These are phyloP conservation scores for Agrochola lota DNA, from an alignment of 2,888 invertebrate species.

Conservation along the genomic window DNA sequence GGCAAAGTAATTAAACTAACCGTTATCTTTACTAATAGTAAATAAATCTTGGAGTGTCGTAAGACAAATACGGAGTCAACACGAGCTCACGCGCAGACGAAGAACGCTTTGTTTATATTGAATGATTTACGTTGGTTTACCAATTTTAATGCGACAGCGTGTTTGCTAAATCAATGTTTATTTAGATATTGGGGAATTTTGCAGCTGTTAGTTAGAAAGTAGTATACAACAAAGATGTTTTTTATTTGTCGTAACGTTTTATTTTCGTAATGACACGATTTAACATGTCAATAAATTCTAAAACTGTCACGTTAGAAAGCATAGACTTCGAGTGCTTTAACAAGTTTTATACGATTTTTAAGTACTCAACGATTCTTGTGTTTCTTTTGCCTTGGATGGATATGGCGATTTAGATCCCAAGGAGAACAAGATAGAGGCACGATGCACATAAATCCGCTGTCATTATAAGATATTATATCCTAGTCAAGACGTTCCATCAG, in stretches of 20 bases:
- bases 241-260: neutral
- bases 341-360: neutral
- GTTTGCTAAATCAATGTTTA: slow-evolving; percentile 68
- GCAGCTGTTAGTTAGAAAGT: slow-evolving; percentile 27
- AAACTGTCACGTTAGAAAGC: slow-evolving; percentile 3
- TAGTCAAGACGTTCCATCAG: slow-evolving; percentile 64
- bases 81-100: slow-evolving; percentile 65
- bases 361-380: neutral
- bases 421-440: slow-evolving; percentile 23
- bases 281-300: slow-evolving; percentile 11
- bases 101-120: slow-evolving; percentile 71
- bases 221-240: neutral
- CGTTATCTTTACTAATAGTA: slow-evolving; percentile 82
- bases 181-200: slow-evolving; percentile 44
- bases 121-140: slow-evolving; percentile 73
- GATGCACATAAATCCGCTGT: slow-evolving; percentile 51
- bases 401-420: slow-evolving; percentile 8
- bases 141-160: slow-evolving; percentile 66
- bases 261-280: slow-evolving; percentile 7
- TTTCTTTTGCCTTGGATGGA: slow-evolving; percentile 17
- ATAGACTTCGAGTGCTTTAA: slow-evolving; percentile 1
- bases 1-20: slow-evolving; percentile 83
- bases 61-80: slow-evolving; percentile 79
- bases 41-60: slow-evolving; percentile 80
- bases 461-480: slow-evolving; percentile 68